These are phyloP conservation scores for Tryphoninae sp. DNA, from an alignment of 2,888 invertebrate species.

Conservation along the genomic window DNA sequence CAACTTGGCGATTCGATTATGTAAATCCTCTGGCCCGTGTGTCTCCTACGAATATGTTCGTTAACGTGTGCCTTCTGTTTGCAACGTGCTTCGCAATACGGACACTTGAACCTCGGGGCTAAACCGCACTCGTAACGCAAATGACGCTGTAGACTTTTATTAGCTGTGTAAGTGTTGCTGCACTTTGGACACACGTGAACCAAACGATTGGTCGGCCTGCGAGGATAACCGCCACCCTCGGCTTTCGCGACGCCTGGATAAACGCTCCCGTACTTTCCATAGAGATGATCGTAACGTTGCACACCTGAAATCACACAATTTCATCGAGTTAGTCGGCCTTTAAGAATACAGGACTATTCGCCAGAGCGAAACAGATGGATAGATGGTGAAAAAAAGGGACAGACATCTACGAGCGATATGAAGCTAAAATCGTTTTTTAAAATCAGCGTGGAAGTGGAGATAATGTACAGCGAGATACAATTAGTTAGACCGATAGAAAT, in stretches of 20 bases:
- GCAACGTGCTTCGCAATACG: constrained; percentile 75
- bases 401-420: constrained; percentile 14
- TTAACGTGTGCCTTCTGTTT: constrained; percentile 78
- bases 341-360: background rate
- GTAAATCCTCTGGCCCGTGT: constrained; percentile 73
- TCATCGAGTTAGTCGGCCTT: constrained; percentile 41
- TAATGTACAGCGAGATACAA: constrained; percentile 5
- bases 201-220: constrained; percentile 58
- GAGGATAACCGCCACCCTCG: constrained; percentile 54
- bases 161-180: constrained; percentile 83
- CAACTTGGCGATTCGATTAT: constrained; percentile 68
- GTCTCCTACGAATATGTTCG: constrained; percentile 77
- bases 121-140: constrained; percentile 78
- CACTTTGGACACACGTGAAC: constrained; percentile 82
- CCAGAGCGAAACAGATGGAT: constrained; percentile 1
- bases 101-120: constrained; percentile 77
- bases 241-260: constrained; percentile 65
- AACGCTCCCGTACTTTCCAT: constrained; percentile 64
- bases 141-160: constrained; percentile 83
- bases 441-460: background rate
- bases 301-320: constrained; percentile 70
- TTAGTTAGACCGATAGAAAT: constrained; percentile 3
- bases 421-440: constrained; percentile 4
- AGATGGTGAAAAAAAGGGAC: background rate
- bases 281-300: constrained; percentile 61